Base-by-base conservation (phyloP, 1,140 invertebrate genomes). In the Orussus abietinus region DNA sequence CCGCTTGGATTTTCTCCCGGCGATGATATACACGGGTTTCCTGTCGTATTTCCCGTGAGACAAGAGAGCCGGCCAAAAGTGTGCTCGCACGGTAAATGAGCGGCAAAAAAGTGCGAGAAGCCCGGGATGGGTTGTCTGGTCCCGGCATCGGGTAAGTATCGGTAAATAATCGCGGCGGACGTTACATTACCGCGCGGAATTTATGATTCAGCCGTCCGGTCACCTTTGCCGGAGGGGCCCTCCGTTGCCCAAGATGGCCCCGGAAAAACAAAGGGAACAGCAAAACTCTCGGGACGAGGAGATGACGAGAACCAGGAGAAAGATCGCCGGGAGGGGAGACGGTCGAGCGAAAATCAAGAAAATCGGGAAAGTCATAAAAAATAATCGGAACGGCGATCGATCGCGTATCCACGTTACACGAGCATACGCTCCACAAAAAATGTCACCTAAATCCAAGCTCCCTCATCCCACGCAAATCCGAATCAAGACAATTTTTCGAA, bases 81-180 rank as follows among this genome's bases (percentile, higher is more conserved):
- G n/a, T n/a, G n/a, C n/a, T n/a, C n/a, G n/a, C n/a, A n/a, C n/a
- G n/a, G n/a, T n/a, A n/a, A n/a, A n/a, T n/a, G n/a, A n/a, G n/a
- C n/a, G n/a, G n/a, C n/a, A n/a, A n/a, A n/a, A n/a, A n/a, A n/a
- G n/a, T n/a, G n/a, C n/a, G n/a, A n/a, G n/a, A n/a, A n/a, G n/a
- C 48, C 49, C 47, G 40, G 45, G 44, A 39, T 52, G 53, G 48
- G 38, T 41, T 55, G 38, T 57, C 39, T 44, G 59, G 48, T 58
- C 50, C 42, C 18, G 50, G 43, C 45, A 57, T 57, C 57, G 49
- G 35, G 51, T 67, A 69, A 69, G 66, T 66, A 69, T 68, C 66
- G 53, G 62, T 70, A 70, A 69, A 70, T 70, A 67, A 69, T 69
- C 63, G 64, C 50, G 52, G 29, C 52, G 59, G 67, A 69, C 67